Evolutionary conservation across 1,140 invertebrate genomes (phyloP).

Genomic region (Ips typographus): DNA sequence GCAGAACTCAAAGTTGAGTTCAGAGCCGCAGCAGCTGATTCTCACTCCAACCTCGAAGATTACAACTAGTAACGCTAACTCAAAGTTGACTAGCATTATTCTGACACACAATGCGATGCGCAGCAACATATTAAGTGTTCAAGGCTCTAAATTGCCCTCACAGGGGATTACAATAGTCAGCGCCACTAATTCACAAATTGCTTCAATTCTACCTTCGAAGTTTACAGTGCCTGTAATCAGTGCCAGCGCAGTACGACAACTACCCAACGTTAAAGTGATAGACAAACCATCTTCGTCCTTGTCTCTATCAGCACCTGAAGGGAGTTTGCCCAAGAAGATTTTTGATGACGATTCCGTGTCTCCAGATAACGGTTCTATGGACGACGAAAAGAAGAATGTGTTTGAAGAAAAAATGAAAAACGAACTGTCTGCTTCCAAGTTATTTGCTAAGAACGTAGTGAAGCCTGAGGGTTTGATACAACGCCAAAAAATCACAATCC

Average conservation of each 20-base stretch:
- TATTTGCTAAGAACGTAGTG: conserved; percentile 21
- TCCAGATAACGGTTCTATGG: conserved; percentile 57
- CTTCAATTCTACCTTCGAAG: conserved; percentile 45
- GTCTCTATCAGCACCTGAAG: conserved; percentile 58
- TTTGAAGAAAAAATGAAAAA: conserved; percentile 46
- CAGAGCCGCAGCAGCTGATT: conserved; percentile 36
- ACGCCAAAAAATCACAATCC: conserved; percentile 11
- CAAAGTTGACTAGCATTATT: conserved; percentile 46
- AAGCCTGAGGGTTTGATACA: background rate
- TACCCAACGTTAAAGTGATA: conserved; percentile 51
- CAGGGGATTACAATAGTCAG: conserved; percentile 49
- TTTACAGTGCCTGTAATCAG: conserved; percentile 51
- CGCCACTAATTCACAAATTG: conserved; percentile 49
- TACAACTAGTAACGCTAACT: conserved; percentile 33
- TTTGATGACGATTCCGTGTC: conserved; percentile 64
- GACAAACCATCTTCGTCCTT: conserved; percentile 58
- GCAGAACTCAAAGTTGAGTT: conserved; percentile 30
- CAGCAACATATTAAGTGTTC: conserved; percentile 46
- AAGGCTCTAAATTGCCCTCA: conserved; percentile 41
- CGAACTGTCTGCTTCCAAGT: conserved; percentile 30
- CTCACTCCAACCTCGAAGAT: conserved; percentile 38
- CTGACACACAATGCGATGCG: conserved; percentile 44
- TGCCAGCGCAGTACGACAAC: conserved; percentile 49
- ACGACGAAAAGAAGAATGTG: conserved; percentile 52
- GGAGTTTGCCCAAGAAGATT: conserved; percentile 60